phyloP scores from a whole-genome alignment of 2,113 vertebrate genomes.

The Raphicerus campestris region DNA sequence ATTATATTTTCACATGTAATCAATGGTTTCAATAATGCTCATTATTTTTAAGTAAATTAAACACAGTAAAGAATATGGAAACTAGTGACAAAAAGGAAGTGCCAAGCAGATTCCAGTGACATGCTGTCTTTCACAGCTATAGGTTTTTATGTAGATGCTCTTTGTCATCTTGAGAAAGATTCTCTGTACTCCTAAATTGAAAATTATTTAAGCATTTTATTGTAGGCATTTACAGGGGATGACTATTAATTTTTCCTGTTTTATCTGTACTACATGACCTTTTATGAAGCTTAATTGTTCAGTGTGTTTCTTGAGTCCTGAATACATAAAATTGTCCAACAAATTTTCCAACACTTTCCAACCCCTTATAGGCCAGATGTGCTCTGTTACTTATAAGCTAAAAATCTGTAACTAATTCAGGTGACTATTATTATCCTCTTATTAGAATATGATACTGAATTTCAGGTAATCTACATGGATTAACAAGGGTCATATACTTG shows the following conservation, averaged over 20 bases:
- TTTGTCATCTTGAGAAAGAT: neutral
- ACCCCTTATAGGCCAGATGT: neutral
- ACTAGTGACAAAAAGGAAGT: neutral
- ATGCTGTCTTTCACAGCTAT: neutral
- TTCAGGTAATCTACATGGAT: neutral
- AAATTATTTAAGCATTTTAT: neutral
- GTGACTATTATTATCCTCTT: neutral
- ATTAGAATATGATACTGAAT: neutral
- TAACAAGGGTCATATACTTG: neutral
- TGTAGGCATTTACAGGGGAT: neutral
- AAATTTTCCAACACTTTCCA: neutral
- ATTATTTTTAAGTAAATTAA: neutral
- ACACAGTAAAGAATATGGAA: neutral
- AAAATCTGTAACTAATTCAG: neutral
- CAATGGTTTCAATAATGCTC: neutral
- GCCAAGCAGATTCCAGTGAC: fast-evolving
- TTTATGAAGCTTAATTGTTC: neutral
- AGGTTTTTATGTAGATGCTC: neutral
- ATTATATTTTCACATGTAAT: neutral
- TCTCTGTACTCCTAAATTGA: neutral
- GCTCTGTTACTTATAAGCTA: neutral
- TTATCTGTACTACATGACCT: neutral
- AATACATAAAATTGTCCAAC: neutral
- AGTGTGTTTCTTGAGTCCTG: neutral
- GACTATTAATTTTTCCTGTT: neutral